These are phyloP conservation scores for Drosophila villosipedis DNA, from an alignment of 2,888 invertebrate species.

Conservation along the genomic window DNA sequence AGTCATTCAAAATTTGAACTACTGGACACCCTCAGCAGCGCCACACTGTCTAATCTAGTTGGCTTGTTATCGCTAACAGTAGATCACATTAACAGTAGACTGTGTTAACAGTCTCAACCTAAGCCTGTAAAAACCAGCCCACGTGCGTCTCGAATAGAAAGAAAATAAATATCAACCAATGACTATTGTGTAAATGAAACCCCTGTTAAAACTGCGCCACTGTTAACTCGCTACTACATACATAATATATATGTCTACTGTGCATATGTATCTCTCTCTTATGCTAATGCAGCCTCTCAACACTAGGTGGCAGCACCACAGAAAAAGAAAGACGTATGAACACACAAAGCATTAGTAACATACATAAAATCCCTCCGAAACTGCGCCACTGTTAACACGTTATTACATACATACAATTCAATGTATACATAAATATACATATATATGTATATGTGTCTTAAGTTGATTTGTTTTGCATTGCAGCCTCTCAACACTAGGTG, in stretches of 20 bases:
- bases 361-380: neutral
- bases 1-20: slow-evolving; percentile 67
- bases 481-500: slow-evolving; percentile 49
- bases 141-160: slow-evolving; percentile 9
- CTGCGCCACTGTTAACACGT: slow-evolving; percentile 20
- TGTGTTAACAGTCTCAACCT: slow-evolving; percentile 10
- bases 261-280: slow-evolving; percentile 1
- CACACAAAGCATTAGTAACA: slow-evolving; percentile 45
- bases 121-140: neutral
- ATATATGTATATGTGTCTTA: slow-evolving; percentile 1
- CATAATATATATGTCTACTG: neutral
- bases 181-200: neutral
- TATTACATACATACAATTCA: neutral
- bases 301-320: slow-evolving; percentile 46
- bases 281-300: slow-evolving; percentile 30
- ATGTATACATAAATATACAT: neutral
- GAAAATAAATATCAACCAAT: neutral
- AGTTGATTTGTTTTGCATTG: slow-evolving; percentile 29
- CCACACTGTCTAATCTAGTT: slow-evolving; percentile 58
- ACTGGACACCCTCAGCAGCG: slow-evolving; percentile 47
- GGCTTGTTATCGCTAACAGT: slow-evolving; percentile 18
- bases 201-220: slow-evolving; percentile 5
- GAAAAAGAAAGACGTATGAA: slow-evolving; percentile 34
- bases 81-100: slow-evolving; percentile 18
- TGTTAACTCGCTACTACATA: slow-evolving; percentile 13